Conservation (phyloP, 2,797 vertebrate genomes). For the Tadarida brasiliensis region DNA sequence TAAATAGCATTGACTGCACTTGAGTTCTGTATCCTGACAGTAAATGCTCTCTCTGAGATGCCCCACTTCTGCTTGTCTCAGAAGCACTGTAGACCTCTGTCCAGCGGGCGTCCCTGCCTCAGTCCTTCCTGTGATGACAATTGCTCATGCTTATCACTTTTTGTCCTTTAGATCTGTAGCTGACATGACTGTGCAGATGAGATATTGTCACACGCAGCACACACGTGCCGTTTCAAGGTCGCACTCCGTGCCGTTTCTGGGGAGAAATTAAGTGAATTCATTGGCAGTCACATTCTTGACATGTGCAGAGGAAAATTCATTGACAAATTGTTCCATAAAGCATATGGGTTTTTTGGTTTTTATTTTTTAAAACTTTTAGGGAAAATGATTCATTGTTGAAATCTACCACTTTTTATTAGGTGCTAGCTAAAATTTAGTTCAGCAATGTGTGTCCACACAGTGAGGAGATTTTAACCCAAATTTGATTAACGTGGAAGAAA, state of each 20-base stretch:
- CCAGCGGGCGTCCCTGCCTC: not conserved
- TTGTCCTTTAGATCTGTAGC: constrained; percentile 33
- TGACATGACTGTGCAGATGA: not conserved
- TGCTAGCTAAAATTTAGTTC: not conserved
- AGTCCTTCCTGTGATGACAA: not conserved
- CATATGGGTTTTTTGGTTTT: not conserved
- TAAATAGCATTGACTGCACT: not conserved
- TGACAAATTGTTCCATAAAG: not conserved
- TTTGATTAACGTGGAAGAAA: not conserved
- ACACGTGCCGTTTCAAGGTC: not conserved
- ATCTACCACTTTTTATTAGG: not conserved
- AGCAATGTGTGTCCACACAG: not conserved
- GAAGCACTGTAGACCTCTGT: not conserved
- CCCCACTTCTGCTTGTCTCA: not conserved
- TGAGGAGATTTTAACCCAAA: not conserved
- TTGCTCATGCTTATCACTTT: not conserved
- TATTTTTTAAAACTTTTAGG: not conserved
- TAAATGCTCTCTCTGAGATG: not conserved
- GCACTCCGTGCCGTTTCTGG: not conserved
- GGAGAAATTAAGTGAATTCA: not conserved
- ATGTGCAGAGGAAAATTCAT: not conserved
- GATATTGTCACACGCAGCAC: not conserved
- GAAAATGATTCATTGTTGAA: not conserved
- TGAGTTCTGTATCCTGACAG: constrained; percentile 4
- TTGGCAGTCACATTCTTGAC: not conserved